Conservation (phyloP, 2,113 vertebrate genomes). For the Clinocottus analis region DNA sequence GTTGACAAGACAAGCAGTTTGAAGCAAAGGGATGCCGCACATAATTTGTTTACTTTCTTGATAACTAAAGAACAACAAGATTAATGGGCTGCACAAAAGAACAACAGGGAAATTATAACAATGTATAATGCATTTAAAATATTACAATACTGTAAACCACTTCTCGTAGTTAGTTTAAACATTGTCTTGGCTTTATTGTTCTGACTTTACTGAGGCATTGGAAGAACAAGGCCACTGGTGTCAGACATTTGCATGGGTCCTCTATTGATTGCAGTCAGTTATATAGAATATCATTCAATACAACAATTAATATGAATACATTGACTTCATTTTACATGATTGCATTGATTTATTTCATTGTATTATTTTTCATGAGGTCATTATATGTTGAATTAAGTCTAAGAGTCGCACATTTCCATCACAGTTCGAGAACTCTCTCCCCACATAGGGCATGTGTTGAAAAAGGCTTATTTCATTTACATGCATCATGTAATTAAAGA, state of each 20-base stretch:
- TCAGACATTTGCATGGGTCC: background rate
- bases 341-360: background rate
- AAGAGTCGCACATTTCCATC: background rate
- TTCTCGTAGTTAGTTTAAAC: background rate
- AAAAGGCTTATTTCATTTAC: conserved; percentile 14
- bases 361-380: background rate
- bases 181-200: background rate
- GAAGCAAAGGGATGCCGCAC: conserved; percentile 27
- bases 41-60: conserved; percentile 39
- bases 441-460: background rate
- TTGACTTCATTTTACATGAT: background rate
- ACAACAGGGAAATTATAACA: background rate
- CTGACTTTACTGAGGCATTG: background rate
- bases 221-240: background rate
- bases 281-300: background rate
- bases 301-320: background rate
- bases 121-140: background rate
- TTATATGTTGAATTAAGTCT: background rate
- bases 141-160: background rate
- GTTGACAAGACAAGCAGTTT: conserved; percentile 19
- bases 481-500: conserved; percentile 14
- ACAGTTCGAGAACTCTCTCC: conserved; percentile 3
- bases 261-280: background rate
- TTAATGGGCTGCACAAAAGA: background rate
- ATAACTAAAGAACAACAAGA: background rate